Conservation (phyloP, 2,888 invertebrate genomes). For the Ormyrus pomaceus region DNA sequence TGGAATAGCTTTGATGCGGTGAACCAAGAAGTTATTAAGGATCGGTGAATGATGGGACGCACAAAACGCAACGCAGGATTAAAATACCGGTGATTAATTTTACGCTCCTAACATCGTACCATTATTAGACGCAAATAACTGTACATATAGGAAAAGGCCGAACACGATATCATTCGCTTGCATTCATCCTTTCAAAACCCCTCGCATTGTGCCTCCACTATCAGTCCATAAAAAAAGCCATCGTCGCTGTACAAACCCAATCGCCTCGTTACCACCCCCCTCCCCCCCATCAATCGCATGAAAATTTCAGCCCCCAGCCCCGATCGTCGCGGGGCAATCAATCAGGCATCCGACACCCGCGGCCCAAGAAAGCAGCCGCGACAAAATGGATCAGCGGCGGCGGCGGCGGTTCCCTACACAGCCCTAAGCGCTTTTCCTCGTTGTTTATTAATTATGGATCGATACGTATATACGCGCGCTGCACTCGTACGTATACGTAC, state of each 20-base stretch:
- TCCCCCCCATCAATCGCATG: no score
- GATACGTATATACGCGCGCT: slow-evolving; percentile 54
- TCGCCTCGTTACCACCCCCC: no score
- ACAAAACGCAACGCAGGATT: neutral
- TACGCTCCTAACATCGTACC: neutral
- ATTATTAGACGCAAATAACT: slow-evolving; percentile 3
- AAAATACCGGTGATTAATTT: slow-evolving; percentile 13
- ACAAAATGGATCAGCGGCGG: slow-evolving; percentile 29
- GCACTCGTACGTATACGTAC: neutral
- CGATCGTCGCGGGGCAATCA: no score
- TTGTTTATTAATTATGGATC: slow-evolving; percentile 65
- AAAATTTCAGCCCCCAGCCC: no score
- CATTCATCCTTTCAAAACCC: no score
- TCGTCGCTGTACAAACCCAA: no score
- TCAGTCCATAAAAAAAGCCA: no score
- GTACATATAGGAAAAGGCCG: neutral
- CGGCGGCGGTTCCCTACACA: neutral
- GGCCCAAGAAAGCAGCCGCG: neutral
- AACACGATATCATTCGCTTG: no score
- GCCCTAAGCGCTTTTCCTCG: slow-evolving; percentile 43
- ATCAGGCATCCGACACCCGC: no score
- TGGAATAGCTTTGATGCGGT: neutral
- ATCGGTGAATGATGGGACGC: slow-evolving; percentile 1
- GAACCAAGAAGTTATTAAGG: neutral
- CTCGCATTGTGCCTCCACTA: no score